These are phyloP conservation scores for Apamea anceps DNA, from an alignment of 2,888 invertebrate species.

Conservation along the genomic window DNA sequence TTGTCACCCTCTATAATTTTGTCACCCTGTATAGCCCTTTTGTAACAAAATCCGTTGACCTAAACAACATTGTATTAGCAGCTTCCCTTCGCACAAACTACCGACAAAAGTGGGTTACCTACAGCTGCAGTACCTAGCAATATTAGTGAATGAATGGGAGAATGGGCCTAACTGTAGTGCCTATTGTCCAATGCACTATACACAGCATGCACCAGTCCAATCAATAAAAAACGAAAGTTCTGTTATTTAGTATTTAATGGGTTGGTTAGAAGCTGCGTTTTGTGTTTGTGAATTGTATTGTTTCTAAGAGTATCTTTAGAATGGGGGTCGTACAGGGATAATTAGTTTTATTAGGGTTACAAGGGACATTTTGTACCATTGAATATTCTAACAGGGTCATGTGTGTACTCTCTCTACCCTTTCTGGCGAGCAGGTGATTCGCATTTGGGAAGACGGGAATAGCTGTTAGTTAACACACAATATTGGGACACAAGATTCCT, in stretches of 20 bases:
- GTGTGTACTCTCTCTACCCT: background rate
- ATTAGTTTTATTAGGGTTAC: background rate
- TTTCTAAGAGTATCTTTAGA: constrained; percentile 4
- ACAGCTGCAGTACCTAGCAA: constrained; percentile 28
- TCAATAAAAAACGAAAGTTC: constrained; percentile 50
- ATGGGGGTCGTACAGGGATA: background rate
- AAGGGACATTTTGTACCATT: background rate
- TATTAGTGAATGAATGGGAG: constrained; percentile 41
- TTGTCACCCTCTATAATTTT: background rate
- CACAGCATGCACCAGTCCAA: constrained; percentile 18
- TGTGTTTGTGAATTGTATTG: constrained; percentile 11
- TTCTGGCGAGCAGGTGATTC: background rate
- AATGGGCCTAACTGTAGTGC: constrained; percentile 20
- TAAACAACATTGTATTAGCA: constrained; percentile 21
- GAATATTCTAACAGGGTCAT: background rate
- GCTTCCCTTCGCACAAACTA: constrained; percentile 41
- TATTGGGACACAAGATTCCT: no score
- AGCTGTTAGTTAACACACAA: no score
- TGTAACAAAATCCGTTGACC: constrained; percentile 14
- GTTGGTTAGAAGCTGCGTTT: background rate
- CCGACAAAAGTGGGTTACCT: constrained; percentile 28
- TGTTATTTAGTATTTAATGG: constrained; percentile 22
- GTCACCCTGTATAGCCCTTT: background rate
- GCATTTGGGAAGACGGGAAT: background rate
- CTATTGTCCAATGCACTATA: constrained; percentile 43